phyloP scores from a whole-genome alignment of 1,140 invertebrate genomes.

The Zaprionus vittiger region DNA sequence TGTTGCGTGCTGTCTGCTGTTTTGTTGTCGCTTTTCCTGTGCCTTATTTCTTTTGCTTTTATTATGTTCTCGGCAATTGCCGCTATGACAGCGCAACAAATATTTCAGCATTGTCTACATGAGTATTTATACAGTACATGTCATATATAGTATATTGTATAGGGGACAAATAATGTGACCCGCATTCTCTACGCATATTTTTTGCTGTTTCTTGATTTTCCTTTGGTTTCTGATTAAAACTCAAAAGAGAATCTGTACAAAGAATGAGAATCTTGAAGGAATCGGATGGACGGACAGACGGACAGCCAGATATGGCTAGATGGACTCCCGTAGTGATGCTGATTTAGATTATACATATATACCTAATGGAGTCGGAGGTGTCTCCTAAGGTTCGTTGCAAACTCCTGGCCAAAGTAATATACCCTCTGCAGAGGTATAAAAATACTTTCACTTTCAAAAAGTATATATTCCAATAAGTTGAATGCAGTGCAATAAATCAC shows the following conservation, averaged over 20 bases:
- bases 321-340: too few relatives aligned
- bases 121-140: not conserved
- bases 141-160: slow-evolving; percentile 4
- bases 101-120: slow-evolving; percentile 40
- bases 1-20: slow-evolving; percentile 50
- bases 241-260: not conserved
- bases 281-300: too few relatives aligned
- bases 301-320: too few relatives aligned
- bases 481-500: too few relatives aligned
- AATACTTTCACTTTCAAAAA: too few relatives aligned
- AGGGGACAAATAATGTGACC: slow-evolving; percentile 52
- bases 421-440: too few relatives aligned
- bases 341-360: too few relatives aligned
- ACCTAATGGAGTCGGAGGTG: too few relatives aligned
- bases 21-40: not conserved
- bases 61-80: slow-evolving; percentile 37
- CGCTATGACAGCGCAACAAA: slow-evolving; percentile 41
- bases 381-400: too few relatives aligned
- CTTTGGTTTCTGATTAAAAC: not conserved
- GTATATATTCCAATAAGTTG: too few relatives aligned
- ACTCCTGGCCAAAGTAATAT: too few relatives aligned
- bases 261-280: not conserved
- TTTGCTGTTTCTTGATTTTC: not conserved
- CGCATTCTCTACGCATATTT: slow-evolving; percentile 24
- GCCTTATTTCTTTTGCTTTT: slow-evolving; percentile 25